These are phyloP conservation scores for Mesoclemmys tuberculata DNA, from an alignment of 2,113 vertebrate species.

Conservation along the genomic window DNA sequence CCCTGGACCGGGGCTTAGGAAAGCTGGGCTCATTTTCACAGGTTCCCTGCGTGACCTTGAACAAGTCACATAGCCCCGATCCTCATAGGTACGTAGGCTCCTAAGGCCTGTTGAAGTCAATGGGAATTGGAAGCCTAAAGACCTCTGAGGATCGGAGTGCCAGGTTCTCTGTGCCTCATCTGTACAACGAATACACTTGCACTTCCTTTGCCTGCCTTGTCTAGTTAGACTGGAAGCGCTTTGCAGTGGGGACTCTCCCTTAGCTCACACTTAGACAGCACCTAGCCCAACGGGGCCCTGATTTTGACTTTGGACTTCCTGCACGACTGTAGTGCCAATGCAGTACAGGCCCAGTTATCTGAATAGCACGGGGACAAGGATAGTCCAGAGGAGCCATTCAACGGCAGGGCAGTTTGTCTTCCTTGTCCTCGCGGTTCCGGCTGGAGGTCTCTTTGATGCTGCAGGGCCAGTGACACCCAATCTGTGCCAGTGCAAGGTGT, in stretches of 20 bases:
- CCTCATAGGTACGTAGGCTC: neutral
- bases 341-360: too few relatives aligned
- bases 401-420: too few relatives aligned
- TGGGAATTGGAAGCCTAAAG: neutral
- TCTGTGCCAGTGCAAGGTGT: too few relatives aligned
- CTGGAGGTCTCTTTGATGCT: too few relatives aligned
- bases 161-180: neutral
- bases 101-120: neutral
- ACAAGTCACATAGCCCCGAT: neutral
- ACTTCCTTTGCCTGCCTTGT: neutral
- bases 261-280: neutral
- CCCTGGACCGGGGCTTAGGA: neutral
- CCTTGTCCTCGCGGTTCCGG: too few relatives aligned
- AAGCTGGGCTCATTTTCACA: neutral
- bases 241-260: neutral
- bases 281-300: too few relatives aligned
- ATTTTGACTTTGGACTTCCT: too few relatives aligned
- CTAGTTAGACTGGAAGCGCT: neutral
- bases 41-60: neutral
- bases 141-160: neutral
- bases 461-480: too few relatives aligned
- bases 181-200: neutral
- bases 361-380: too few relatives aligned
- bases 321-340: too few relatives aligned
- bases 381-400: too few relatives aligned